A percentile compares a stretch with the other conserved stretches of the same genome.
Conservation (phyloP, 2,113 vertebrate species). For the Megaceryle maxima region DNA sequence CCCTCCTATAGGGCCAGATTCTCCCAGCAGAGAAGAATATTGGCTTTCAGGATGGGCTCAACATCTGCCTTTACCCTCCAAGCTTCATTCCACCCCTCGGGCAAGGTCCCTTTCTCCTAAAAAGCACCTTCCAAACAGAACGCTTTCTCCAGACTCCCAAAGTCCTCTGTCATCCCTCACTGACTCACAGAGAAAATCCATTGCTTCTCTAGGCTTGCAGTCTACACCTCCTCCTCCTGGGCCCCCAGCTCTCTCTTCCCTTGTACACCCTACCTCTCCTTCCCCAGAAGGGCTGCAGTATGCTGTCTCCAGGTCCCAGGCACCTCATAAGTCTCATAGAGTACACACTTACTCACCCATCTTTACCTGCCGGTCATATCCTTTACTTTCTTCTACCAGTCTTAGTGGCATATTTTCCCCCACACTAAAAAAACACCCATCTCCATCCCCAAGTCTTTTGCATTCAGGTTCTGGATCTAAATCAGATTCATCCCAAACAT, state of each 20-base stretch:
- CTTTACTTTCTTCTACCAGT: constrained; percentile 31
- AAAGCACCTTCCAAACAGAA: neutral
- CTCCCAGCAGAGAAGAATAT: constrained; percentile 31
- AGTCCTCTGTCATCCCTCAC: neutral
- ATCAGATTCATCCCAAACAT: neutral
- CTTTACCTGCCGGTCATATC: constrained; percentile 49
- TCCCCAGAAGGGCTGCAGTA: neutral
- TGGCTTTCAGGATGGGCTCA: constrained; percentile 7
- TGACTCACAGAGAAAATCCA: neutral
- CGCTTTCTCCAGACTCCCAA: neutral
- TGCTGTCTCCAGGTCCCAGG: neutral
- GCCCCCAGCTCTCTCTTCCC: constrained; percentile 8
- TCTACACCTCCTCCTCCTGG: neutral
- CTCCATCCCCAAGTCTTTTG: constrained; percentile 29
- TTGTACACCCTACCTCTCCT: neutral
- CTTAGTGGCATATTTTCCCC: neutral
- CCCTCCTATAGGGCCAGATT: constrained; percentile 24
- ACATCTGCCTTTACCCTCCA: neutral
- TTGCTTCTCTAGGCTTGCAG: neutral
- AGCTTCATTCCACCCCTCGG: neutral
- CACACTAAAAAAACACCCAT: constrained; percentile 6
- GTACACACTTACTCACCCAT: constrained; percentile 41
- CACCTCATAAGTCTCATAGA: constrained; percentile 49
- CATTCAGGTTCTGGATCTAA: constrained; percentile 23
- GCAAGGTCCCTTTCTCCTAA: neutral